Base-by-base conservation (phyloP, 2,797 vertebrate genomes). In the Sitta carolinensis region DNA sequence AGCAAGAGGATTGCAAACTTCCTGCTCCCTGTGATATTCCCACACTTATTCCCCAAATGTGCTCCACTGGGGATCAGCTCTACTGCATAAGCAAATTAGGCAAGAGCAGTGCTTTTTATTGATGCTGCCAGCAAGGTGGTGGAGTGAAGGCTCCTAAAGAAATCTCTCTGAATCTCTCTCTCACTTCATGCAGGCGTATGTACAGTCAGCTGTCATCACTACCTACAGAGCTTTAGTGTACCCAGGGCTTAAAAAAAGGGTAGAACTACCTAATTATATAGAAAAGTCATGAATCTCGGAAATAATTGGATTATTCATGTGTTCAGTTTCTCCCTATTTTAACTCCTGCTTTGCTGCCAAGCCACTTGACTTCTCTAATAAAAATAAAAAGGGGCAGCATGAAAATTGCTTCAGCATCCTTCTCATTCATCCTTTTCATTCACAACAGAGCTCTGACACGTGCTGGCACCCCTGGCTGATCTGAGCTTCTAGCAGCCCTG, bases 161-260 rank as follows among this genome's bases (percentile, higher is more conserved):
- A 82, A 70, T 20, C 32, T 70, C 32, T 69, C 57, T 59, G 84
- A 48, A 61, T 84, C n/a, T 69, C 52, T 70, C 34, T 77, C 64
- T 80, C 68, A 3, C 64, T 93, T 87, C 34, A 20, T 7, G 13
- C 6, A 70, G 81, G 38, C 20, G 3, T 29, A 20, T 57, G 25
- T 52, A 27, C n/a, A 78, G 69, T 69, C 72, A 87, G 67, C 89
- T 90, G 84, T 92, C 94, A 90, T 83, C 92, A 85, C 92, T 91
- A 9, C 81, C 92, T 66, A 91, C 84, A 7, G 47, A 77, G 16
- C 23, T 68, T 76, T 48, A 67, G 61, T 48, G 55, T 16, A 69
- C 9, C 21, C 73, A 59, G 48, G 20, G 16, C 66, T 68, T 67
- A 7, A 45, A 93, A 86, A 85, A 85, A 10, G 52, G 11, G 43